phyloP scores from a whole-genome alignment of 92 coral and sea anemone species.

The Pocillopora meandrina region DNA sequence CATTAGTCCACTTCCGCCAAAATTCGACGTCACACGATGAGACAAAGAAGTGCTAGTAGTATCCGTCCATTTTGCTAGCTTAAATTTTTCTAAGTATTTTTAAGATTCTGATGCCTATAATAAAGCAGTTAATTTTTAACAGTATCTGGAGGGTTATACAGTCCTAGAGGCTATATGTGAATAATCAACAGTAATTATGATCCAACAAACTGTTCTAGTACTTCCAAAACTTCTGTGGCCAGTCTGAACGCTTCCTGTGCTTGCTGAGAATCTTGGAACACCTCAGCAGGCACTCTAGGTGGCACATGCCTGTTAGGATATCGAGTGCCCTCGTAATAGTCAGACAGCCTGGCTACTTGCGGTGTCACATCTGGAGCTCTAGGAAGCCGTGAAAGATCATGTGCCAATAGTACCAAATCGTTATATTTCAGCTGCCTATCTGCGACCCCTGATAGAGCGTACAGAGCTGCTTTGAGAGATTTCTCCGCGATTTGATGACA shows the following conservation, averaged over 20 bases:
- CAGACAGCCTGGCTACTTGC: constrained; percentile 61
- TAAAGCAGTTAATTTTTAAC: no score
- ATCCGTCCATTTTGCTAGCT: no score
- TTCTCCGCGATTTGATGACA: constrained; percentile 92
- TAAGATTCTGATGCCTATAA: no score
- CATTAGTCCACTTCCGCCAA: no score
- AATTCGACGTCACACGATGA: no score
- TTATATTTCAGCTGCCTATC: constrained; percentile 74
- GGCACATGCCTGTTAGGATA: constrained; percentile 77
- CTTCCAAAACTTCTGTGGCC: constrained; percentile 57
- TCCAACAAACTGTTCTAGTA: constrained; percentile 48
- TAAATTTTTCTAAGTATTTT: no score
- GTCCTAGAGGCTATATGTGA: no score
- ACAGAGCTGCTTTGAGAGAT: constrained; percentile 80
- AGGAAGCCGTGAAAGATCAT: constrained; percentile 57
- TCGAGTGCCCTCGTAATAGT: constrained; percentile 73
- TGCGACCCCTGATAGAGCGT: constrained; percentile 74
- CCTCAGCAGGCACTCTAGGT: constrained; percentile 71
- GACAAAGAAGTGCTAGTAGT: no score
- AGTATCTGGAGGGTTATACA: no score
- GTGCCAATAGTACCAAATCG: constrained; percentile 71
- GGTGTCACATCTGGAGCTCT: constrained; percentile 62
- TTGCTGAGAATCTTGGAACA: constrained; percentile 65
- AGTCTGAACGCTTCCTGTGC: constrained; percentile 69
- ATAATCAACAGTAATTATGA: not conserved